These are phyloP conservation scores for Hestina assimilis DNA, from an alignment of 1,140 invertebrate genomes.

Conservation along the genomic window DNA sequence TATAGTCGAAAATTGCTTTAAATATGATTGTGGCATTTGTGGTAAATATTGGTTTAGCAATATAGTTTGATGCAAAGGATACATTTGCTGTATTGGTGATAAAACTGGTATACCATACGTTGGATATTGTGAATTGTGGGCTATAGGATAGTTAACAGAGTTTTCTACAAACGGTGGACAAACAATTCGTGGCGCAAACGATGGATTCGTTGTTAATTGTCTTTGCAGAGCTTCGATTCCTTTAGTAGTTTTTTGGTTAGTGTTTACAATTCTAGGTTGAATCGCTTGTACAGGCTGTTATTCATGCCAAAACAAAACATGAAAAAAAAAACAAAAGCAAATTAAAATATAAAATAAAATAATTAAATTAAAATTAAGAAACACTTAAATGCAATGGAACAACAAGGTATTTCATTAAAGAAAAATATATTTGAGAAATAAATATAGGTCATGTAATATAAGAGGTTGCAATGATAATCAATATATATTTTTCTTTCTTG, in stretches of 20 bases:
- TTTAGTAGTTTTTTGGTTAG: slow-evolving; percentile 60
- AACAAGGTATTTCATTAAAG: background rate
- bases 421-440: background rate
- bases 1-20: slow-evolving; percentile 71
- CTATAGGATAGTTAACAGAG: slow-evolving; percentile 39
- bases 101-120: slow-evolving; percentile 55
- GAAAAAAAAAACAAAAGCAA: slow-evolving; percentile 63
- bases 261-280: slow-evolving; percentile 70
- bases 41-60: slow-evolving; percentile 64
- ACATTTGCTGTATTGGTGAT: slow-evolving; percentile 69
- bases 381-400: background rate
- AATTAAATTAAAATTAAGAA: slow-evolving; percentile 17
- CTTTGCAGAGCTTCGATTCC: slow-evolving; percentile 69
- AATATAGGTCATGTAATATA: too few species aligned
- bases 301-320: slow-evolving; percentile 61
- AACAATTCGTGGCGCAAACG: slow-evolving; percentile 69
- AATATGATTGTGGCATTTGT: slow-evolving; percentile 58
- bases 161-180: slow-evolving; percentile 72
- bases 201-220: slow-evolving; percentile 72
- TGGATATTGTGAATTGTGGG: slow-evolving; percentile 41
- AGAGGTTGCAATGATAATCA: too few species aligned
- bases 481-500: background rate
- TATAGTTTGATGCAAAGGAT: slow-evolving; percentile 66
- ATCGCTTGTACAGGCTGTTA: slow-evolving; percentile 75
- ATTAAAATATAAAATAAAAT: slow-evolving; percentile 36